phyloP scores from a whole-genome alignment of 2,888 invertebrate genomes.

The Zele albiditarsus region DNA sequence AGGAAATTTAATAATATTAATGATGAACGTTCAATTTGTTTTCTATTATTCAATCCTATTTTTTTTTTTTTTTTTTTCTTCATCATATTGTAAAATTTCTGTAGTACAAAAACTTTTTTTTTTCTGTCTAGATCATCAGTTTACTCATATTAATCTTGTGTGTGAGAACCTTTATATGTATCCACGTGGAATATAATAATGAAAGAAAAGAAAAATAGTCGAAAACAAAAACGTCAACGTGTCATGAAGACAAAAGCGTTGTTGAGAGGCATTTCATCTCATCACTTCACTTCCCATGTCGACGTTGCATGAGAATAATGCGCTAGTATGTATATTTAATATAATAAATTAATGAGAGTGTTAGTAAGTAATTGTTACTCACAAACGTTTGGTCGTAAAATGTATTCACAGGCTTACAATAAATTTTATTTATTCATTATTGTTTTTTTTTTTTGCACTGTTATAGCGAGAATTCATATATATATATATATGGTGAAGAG shows the following conservation, averaged over 20 bases:
- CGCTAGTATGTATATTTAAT: neutral
- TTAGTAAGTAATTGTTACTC: neutral
- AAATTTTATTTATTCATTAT: slow-evolving; percentile 1
- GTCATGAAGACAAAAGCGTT: slow-evolving; percentile 8
- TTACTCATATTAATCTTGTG: neutral
- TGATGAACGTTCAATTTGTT: too few relatives aligned
- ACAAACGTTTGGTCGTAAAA: neutral
- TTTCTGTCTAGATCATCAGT: neutral
- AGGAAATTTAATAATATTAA: neutral
- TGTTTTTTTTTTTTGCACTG: too few relatives aligned
- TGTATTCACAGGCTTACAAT: neutral
- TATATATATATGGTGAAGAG: too few relatives aligned
- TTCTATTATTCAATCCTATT: neutral
- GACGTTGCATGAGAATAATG: slow-evolving; percentile 7
- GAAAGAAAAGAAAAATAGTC: neutral
- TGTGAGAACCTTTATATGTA: neutral
- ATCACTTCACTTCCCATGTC: slow-evolving; percentile 11
- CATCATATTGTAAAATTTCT: neutral
- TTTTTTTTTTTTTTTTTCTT: neutral
- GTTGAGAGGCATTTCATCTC: neutral
- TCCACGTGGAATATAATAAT: neutral
- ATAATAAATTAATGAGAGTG: neutral
- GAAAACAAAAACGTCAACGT: neutral
- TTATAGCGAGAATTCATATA: too few relatives aligned
- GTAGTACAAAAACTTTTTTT: neutral